Evolutionary conservation across 2,797 vertebrate species (phyloP), one percentile per base, ranked within the genome.

Genomic region (Pseudochromis fuscus): DNA sequence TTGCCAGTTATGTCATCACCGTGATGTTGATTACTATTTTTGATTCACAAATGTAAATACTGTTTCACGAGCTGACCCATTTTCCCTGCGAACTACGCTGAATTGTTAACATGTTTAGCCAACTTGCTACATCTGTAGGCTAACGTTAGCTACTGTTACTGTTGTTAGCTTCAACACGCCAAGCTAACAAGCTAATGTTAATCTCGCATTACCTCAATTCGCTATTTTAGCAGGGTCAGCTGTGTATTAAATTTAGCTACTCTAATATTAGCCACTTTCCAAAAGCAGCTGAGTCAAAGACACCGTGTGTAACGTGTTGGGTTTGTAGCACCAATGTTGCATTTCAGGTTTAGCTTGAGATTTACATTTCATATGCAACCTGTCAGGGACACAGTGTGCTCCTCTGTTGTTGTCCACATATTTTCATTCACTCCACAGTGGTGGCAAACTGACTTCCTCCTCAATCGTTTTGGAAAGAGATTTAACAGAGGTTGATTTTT

Each of bases 141-240:
- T 83, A 70, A 23, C 57, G 40, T 61, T 75, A 75, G 72, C 84
- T 8, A 40, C 72, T 72, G 79, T 73, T 72, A 72, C 77, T 70
- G 61, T 75, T 72, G 71, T 77, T 83, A 57, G 72, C 77, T 35
- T 61, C 27, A 52, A 23, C 25, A 51, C 35, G 63, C 21, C 45
- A 63, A 79, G 76, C 70, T 81, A 84, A 57, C 52, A 23, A 12
- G 71, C 72, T 75, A 68, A 53, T 31, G 65, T 67, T 71, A 50
- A 74, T 72, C 48, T 86, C 28, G 5, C 35, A 33, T 67, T 78
- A 61, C 56, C 40, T 46, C 25, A 37, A 13, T 57, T 67, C 15
- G 18, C 31, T 45, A 18, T 74, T 84, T 79, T 50, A 52, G 21
- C 35, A 58, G 21, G 45, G 64, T 61, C 79, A 62, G 49, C 37